Percentiles rank a stretch among this genome's conserved stretches.
These are phyloP conservation scores for Calameuta idolon DNA, from an alignment of 2,888 invertebrate species.

Conservation along the genomic window DNA sequence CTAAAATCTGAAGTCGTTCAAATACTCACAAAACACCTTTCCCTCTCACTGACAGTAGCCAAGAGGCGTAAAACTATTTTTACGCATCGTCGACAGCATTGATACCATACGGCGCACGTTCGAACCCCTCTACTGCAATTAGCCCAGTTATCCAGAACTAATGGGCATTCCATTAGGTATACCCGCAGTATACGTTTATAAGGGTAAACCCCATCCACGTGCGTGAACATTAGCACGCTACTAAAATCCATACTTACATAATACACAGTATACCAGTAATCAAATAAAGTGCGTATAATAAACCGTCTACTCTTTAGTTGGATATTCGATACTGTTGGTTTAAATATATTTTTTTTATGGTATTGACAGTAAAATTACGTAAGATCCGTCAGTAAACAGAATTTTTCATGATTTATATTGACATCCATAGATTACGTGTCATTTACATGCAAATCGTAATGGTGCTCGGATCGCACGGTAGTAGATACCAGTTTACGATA, in stretches of 20 bases:
- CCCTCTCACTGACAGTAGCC: constrained; percentile 3
- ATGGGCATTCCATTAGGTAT: constrained; percentile 47
- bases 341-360: neutral
- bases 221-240: neutral
- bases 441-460: neutral
- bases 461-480: neutral
- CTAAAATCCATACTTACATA: neutral
- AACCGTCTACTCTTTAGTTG: neutral
- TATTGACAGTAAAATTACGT: neutral
- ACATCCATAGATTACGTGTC: neutral
- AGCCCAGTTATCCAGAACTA: constrained; percentile 42
- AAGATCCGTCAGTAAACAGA: neutral
- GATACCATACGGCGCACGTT: neutral
- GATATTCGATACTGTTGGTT: neutral
- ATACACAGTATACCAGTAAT: neutral
- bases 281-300: neutral
- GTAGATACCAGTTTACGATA: neutral
- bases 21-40: constrained; percentile 11
- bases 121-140: constrained; percentile 1
- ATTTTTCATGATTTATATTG: neutral
- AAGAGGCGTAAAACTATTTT: constrained; percentile 14
- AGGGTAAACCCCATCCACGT: neutral
- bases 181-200: neutral
- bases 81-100: constrained; percentile 4
- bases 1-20: constrained; percentile 20